phyloP scores from a whole-genome alignment of 2,797 vertebrate genomes.

The Sus cebifrons region DNA sequence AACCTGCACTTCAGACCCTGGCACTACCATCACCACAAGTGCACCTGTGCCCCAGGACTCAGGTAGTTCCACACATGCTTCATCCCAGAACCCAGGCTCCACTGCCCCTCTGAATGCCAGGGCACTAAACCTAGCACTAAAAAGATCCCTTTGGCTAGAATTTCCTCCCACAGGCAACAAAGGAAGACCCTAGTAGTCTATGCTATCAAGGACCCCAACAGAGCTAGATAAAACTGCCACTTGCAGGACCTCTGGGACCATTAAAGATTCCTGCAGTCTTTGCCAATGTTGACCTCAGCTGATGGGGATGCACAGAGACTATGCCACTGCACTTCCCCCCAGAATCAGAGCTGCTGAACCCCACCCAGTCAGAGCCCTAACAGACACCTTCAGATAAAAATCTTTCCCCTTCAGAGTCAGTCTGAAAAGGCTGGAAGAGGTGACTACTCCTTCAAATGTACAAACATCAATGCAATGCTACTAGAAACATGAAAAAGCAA shows the following conservation, averaged over 20 bases:
- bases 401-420: background rate
- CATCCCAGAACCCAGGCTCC: background rate
- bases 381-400: background rate
- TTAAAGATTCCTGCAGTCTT: background rate
- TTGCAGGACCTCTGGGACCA: background rate
- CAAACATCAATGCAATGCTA: background rate
- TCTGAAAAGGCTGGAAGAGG: background rate
- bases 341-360: background rate
- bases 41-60: background rate
- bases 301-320: background rate
- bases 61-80: background rate
- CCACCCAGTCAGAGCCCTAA: background rate
- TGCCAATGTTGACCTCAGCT: background rate
- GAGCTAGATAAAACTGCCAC: background rate
- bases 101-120: background rate
- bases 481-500: background rate
- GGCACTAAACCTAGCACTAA: background rate
- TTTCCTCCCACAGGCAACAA: background rate
- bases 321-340: background rate
- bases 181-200: background rate
- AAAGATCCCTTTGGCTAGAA: background rate
- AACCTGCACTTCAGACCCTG: background rate
- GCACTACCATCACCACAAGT: background rate
- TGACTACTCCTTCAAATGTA: background rate
- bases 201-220: background rate